These are phyloP conservation scores for Aurelia sp. DNA, from an alignment of 30 jellyfish, hydroid and myxozoan species.

Conservation along the genomic window DNA sequence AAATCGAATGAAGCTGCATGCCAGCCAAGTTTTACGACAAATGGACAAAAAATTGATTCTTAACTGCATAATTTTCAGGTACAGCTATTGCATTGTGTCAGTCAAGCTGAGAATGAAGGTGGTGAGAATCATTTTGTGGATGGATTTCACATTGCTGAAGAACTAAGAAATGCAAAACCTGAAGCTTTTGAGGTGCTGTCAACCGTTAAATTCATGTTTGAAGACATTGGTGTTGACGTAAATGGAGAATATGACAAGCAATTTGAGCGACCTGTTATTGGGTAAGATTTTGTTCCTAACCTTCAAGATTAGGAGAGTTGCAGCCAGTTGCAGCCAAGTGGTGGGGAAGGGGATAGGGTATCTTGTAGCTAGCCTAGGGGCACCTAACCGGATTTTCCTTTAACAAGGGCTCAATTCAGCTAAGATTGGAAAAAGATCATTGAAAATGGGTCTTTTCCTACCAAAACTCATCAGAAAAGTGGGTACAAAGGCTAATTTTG, in stretches of 20 bases:
- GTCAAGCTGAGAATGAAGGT: slow-evolving; percentile 64
- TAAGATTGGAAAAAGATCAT: too few species aligned
- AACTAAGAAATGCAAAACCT: slow-evolving; percentile 47
- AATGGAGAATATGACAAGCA: slow-evolving; percentile 68
- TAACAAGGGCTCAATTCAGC: too few species aligned
- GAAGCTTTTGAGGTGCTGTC: slow-evolving; percentile 75
- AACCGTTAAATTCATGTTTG: slow-evolving; percentile 54
- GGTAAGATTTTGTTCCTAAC: slow-evolving; percentile 38
- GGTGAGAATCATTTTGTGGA: slow-evolving; percentile 84
- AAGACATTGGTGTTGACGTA: slow-evolving; percentile 70
- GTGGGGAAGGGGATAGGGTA: too few species aligned
- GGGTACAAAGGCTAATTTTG: too few species aligned
- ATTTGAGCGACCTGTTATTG: slow-evolving; percentile 79
- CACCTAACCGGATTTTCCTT: too few species aligned
- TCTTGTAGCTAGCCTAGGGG: too few species aligned
- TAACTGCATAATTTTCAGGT: slow-evolving; percentile 29
- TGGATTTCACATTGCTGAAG: slow-evolving; percentile 65
- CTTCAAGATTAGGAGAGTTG: not conserved
- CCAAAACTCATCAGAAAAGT: too few species aligned
- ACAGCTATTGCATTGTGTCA: slow-evolving; percentile 78
- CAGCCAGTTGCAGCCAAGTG: not conserved
- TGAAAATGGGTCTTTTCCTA: too few species aligned
- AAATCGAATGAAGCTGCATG: too few species aligned
- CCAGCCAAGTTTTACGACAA: too few species aligned
- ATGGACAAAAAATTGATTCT: not conserved